phyloP scores from a whole-genome alignment of 2,113 vertebrate species.

The Noturus placidus region DNA sequence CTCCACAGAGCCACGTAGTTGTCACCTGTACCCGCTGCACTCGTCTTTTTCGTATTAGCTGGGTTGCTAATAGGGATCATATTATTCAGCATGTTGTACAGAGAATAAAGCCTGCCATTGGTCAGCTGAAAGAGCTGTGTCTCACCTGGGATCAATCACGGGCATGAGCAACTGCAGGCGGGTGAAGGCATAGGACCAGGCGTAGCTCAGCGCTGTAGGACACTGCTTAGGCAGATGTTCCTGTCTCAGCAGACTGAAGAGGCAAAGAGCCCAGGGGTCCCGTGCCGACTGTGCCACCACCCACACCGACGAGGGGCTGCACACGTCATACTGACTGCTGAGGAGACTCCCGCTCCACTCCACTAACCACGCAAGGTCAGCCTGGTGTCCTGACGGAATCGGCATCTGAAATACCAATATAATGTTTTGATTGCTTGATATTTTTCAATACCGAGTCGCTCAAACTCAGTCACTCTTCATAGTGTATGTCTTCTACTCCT shows the following conservation, averaged over 20 bases:
- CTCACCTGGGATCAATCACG: conserved; percentile 92
- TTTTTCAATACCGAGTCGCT: not conserved
- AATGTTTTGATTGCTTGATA: not conserved
- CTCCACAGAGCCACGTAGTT: conserved; percentile 92
- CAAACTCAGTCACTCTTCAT: no score
- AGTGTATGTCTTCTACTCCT: no score
- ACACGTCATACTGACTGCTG: conserved; percentile 95
- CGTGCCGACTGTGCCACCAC: conserved; percentile 93
- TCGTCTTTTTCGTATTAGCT: conserved; percentile 94
- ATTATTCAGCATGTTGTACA: not conserved
- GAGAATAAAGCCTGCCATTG: not conserved
- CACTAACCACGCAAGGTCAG: conserved; percentile 96
- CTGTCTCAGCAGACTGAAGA: conserved; percentile 94
- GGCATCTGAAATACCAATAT: conserved; percentile 71
- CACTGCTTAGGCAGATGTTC: conserved; percentile 95
- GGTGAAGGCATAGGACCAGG: conserved; percentile 95
- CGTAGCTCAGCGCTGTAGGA: conserved; percentile 91
- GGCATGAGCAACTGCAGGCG: conserved; percentile 93
- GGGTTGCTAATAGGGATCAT: conserved; percentile 78
- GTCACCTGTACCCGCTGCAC: conserved; percentile 84
- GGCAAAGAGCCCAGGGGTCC: conserved; percentile 96
- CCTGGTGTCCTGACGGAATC: conserved; percentile 82
- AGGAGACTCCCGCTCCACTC: conserved; percentile 93
- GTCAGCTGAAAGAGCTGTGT: not conserved
- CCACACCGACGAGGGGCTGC: conserved; percentile 97